Conservation (phyloP, 1,140 invertebrate genomes). For the Fopius arisanus region DNA sequence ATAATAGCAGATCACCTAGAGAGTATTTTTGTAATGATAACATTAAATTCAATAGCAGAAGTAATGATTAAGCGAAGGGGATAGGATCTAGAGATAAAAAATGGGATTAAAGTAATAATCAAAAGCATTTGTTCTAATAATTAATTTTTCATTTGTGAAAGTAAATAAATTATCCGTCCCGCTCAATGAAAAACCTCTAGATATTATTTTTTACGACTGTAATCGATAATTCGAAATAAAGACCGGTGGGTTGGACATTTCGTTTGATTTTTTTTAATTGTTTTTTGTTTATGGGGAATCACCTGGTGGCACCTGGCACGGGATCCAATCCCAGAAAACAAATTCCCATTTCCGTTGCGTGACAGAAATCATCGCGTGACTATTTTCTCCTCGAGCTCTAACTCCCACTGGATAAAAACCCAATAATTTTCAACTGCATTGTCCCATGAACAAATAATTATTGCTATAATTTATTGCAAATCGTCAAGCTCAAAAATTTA, state of each 20-base stretch:
- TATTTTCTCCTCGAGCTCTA: neutral
- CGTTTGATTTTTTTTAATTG: neutral
- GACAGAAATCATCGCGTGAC: conserved; percentile 20
- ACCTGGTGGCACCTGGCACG: conserved; percentile 10
- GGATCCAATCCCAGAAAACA: neutral
- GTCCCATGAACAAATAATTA: too few species aligned
- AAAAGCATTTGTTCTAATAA: neutral
- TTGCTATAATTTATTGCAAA: too few species aligned
- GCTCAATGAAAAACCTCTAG: conserved; percentile 1
- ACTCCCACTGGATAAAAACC: neutral
- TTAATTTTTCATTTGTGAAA: neutral
- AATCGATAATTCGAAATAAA: conserved; percentile 4
- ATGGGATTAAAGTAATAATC: neutral
- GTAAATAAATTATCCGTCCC: neutral
- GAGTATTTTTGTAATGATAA: neutral
- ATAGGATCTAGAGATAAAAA: too few species aligned
- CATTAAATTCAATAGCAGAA: neutral
- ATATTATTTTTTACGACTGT: neutral
- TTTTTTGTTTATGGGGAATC: neutral
- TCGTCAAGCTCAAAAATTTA: too few species aligned
- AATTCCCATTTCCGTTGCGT: conserved; percentile 13
- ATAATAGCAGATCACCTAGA: neutral
- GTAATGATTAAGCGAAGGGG: neutral
- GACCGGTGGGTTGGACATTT: neutral
- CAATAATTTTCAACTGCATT: neutral